Percentiles rank a stretch among this genome's conserved stretches.
Evolutionary conservation across 2,888 invertebrate genomes (phyloP).

Genomic region (Ephialtes manifestator): DNA sequence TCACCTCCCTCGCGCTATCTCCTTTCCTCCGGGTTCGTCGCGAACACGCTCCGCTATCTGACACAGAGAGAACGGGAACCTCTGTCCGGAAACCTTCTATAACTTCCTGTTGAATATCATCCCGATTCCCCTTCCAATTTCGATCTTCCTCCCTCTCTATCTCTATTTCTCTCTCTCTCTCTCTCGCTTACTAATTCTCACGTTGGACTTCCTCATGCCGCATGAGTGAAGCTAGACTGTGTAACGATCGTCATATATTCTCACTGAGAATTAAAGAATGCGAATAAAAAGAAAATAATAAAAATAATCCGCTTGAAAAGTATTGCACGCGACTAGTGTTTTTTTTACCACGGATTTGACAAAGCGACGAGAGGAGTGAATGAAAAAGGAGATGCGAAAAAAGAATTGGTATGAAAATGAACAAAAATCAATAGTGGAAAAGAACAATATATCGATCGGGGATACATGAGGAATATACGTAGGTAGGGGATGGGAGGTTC

Average conservation of each 20-base stretch:
- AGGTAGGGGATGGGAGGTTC: constrained; percentile 49
- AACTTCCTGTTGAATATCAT: constrained; percentile 78
- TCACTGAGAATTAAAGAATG: constrained; percentile 17
- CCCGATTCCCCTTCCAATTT: constrained; percentile 15
- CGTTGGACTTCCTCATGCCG: neutral
- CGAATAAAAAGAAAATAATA: constrained; percentile 33
- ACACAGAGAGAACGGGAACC: constrained; percentile 58
- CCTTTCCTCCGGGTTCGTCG: constrained; percentile 65
- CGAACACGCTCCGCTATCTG: constrained; percentile 67
- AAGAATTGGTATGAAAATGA: constrained; percentile 1
- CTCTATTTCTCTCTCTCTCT: constrained; percentile 3
- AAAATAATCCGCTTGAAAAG: constrained; percentile 25
- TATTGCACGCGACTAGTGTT: constrained; percentile 16
- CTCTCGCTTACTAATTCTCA: constrained; percentile 3
- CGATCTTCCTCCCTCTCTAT: constrained; percentile 6
- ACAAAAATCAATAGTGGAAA: constrained; percentile 65
- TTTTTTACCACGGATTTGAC: constrained; percentile 46
- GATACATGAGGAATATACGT: constrained; percentile 11
- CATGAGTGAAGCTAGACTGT: constrained; percentile 34
- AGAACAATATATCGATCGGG: constrained; percentile 70
- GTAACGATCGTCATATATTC: constrained; percentile 55
- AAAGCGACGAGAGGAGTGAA: constrained; percentile 32
- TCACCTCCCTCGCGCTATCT: constrained; percentile 75
- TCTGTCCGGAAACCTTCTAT: constrained; percentile 74
- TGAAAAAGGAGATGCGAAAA: constrained; percentile 6